Evolutionary conservation across 2,797 vertebrate genomes (phyloP).

Genomic region (Trachops cirrhosus): DNA sequence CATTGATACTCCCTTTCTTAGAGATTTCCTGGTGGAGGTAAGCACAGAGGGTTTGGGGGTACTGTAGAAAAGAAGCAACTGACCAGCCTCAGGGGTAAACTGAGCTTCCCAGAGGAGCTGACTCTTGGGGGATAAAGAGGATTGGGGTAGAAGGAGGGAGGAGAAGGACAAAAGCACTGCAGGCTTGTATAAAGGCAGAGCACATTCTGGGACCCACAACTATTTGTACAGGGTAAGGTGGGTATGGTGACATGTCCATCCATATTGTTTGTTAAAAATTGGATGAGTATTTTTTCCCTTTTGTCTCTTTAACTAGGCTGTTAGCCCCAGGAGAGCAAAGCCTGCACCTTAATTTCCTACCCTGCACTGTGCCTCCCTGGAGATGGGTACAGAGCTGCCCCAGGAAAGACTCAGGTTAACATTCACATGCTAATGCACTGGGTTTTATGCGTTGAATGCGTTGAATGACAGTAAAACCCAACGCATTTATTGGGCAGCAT

Average conservation of each 20-base stretch:
- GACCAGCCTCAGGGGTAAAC: not conserved
- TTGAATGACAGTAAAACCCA: not conserved
- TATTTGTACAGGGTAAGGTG: not conserved
- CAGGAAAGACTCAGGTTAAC: not conserved
- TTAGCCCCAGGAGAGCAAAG: not conserved
- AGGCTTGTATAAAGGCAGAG: not conserved
- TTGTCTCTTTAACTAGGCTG: not conserved
- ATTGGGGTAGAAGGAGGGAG: not conserved
- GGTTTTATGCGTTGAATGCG: too few species aligned
- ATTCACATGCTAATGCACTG: too few species aligned
- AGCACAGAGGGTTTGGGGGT: not conserved
- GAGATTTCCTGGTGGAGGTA: not conserved
- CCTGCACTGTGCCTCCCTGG: not conserved
- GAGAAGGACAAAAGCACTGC: not conserved
- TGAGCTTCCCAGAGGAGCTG: not conserved
- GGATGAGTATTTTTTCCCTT: not conserved
- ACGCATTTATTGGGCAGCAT: not conserved
- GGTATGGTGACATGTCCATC: not conserved
- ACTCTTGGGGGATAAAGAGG: not conserved
- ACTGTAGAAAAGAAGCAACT: not conserved
- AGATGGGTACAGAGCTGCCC: not conserved
- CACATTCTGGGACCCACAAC: accelerated
- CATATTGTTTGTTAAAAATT: not conserved
- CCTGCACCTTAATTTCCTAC: not conserved
- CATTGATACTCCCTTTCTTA: not conserved